These are phyloP conservation scores for Nebria ingens DNA, from an alignment of 1,140 invertebrate genomes.

Conservation along the genomic window DNA sequence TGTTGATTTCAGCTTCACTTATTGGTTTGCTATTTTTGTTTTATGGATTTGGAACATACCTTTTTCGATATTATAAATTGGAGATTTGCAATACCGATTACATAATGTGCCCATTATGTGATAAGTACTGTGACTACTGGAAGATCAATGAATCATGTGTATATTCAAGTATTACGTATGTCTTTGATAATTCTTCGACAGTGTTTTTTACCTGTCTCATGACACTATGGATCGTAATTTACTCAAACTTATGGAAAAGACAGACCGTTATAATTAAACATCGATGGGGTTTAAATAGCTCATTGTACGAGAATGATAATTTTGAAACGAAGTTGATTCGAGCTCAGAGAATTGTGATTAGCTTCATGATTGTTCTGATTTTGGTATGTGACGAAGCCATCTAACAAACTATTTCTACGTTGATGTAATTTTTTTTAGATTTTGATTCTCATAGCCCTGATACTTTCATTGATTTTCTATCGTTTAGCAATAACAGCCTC, in stretches of 20 bases:
- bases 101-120: conserved; percentile 72
- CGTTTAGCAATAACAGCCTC: conserved; percentile 54
- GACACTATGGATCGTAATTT: conserved; percentile 70
- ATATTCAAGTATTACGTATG: conserved; percentile 54
- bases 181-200: conserved; percentile 67
- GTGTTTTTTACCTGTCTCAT: conserved; percentile 66
- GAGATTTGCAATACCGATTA: conserved; percentile 52
- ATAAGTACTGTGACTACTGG: conserved; percentile 62
- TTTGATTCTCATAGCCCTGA: conserved; percentile 66
- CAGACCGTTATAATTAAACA: conserved; percentile 60
- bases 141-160: conserved; percentile 57
- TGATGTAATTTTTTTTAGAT: no score
- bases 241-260: conserved; percentile 77
- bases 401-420: no score
- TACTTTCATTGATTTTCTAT: conserved; percentile 66
- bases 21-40: conserved; percentile 66
- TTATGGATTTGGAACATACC: conserved; percentile 54
- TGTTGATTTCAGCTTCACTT: conserved; percentile 67
- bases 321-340: no score
- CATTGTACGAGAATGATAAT: no score
- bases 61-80: conserved; percentile 34
- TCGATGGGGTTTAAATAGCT: conserved; percentile 74
- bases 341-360: no score
- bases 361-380: no score
- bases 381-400: no score